Base-by-base conservation (phyloP, 1,140 invertebrate genomes). In the Diploscapter pachys region DNA sequence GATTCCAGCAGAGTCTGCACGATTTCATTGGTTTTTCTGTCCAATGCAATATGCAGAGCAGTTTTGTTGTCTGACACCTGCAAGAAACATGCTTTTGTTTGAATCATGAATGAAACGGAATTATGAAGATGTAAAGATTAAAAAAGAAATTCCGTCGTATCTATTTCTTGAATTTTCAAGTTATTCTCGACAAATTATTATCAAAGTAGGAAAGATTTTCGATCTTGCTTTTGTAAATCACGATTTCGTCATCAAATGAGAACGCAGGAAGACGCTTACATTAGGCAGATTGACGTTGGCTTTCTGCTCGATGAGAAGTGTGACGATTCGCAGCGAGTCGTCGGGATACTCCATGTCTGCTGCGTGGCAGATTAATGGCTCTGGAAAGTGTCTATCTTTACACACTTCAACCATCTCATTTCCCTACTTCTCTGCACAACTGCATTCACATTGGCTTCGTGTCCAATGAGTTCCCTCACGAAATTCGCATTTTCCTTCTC, bases 381-480 rank as follows among this genome's bases (percentile, higher is more conserved):
- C 66, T 68, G 57, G 57, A 59, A 59, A 59, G 57, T 59, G 9
- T 59, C 9, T 11, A 59, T 59, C 31, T 59, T 59, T 11, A 2
- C 57, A 59, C 9, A 11, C 57, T 59, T 11, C 9, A 0, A 2
- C 57, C 57, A 59, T 59, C 31, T 59, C 31, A 11, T 59, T 59
- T 59, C 57, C 9, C 9, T 52, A 68, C 66, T 55, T 52, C 6
- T 8, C 8, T 68, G 11, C 11, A 68, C 51, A 9, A 52, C 6
- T 6, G 6, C 48, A 54, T 68, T 68, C 9, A 68, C 51, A 52
- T 68, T 55, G 6, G 66, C 66, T 68, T 48, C 66, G 6, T 6
- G 11, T 8, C 48, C 48, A 6, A 68, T 53, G 52, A 68, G 48
- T 48, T 9, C 6, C 51, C 56, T 9, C n/a, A 55, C 66, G 11